A percentile compares a stretch with the other conserved stretches of the same genome.
Conservation (phyloP, 2,113 vertebrate genomes). For the Epinephelus moara region DNA sequence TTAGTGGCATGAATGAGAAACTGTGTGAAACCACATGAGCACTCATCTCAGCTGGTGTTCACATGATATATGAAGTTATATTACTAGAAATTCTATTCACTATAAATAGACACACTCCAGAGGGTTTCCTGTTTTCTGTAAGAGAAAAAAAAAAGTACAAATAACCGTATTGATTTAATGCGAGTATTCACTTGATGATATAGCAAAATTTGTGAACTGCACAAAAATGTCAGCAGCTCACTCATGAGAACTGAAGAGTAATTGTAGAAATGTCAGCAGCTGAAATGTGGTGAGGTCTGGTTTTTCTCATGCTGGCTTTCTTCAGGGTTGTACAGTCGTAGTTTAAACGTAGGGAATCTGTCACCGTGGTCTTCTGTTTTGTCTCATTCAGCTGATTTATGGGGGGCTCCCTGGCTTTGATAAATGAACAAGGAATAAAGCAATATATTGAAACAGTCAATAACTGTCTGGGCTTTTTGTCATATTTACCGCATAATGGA, state of each 20-base stretch:
- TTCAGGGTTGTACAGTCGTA: neutral
- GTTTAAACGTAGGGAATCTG: conserved; percentile 37
- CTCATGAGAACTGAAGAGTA: conserved; percentile 27
- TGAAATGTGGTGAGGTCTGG: conserved; percentile 52
- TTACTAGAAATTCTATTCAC: neutral
- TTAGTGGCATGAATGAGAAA: neutral
- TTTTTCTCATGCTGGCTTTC: conserved; percentile 32
- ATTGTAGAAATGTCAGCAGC: conserved; percentile 45
- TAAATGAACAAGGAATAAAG: conserved; percentile 41
- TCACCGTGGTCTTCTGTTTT: conserved; percentile 35
- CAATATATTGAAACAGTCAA: conserved; percentile 44
- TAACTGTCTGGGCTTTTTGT: conserved; percentile 39
- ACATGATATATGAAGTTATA: neutral
- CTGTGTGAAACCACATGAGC: neutral
- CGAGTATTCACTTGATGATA: neutral
- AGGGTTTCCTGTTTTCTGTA: too few relatives aligned
- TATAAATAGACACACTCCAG: neutral
- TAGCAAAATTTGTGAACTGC: conserved; percentile 27
- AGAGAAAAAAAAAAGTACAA: neutral
- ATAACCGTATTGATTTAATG: neutral
- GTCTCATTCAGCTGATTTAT: conserved; percentile 44
- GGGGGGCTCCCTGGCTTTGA: conserved; percentile 16
- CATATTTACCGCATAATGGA: conserved; percentile 17
- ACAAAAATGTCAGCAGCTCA: conserved; percentile 26
- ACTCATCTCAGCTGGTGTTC: neutral